A percentile compares a stretch with the other conserved stretches of the same genome.
phyloP scores from a whole-genome alignment of 1,140 invertebrate species.

The Babylonia areolata region DNA sequence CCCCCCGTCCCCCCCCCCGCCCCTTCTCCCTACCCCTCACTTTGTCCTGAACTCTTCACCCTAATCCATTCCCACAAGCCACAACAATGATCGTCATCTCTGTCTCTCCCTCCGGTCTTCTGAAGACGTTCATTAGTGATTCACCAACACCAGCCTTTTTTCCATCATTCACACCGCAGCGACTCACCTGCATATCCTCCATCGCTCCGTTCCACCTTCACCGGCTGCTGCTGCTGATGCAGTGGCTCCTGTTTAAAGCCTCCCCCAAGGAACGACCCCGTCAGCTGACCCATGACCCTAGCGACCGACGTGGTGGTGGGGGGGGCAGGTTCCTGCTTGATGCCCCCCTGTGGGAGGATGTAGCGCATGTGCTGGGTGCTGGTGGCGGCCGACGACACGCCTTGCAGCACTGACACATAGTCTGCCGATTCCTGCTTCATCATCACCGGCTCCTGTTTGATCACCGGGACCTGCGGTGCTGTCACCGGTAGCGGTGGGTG shows the following conservation, averaged over 20 bases:
- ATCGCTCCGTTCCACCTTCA: constrained; percentile 79
- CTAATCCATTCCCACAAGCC: no score
- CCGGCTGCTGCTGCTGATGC: constrained; percentile 56
- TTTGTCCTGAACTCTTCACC: no score
- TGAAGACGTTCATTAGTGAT: no score
- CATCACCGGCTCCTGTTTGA: background rate
- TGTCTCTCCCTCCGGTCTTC: no score
- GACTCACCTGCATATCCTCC: constrained; percentile 67
- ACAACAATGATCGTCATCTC: no score
- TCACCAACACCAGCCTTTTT: no score
- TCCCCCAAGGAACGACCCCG: no score
- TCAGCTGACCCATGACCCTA: no score
- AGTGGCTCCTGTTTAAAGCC: constrained; percentile 38
- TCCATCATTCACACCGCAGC: no score
- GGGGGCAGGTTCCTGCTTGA: background rate
- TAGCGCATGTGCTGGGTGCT: background rate
- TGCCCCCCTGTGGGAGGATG: background rate
- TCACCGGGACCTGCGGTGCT: background rate
- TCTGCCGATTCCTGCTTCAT: background rate
- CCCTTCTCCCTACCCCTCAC: no score
- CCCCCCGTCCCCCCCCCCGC: no score
- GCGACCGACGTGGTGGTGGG: no score
- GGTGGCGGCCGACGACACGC: background rate
- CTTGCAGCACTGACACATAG: background rate
- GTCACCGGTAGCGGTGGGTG: background rate